Base-by-base conservation (phyloP, 2,113 vertebrate genomes). In the Corythornis vintsioides region DNA sequence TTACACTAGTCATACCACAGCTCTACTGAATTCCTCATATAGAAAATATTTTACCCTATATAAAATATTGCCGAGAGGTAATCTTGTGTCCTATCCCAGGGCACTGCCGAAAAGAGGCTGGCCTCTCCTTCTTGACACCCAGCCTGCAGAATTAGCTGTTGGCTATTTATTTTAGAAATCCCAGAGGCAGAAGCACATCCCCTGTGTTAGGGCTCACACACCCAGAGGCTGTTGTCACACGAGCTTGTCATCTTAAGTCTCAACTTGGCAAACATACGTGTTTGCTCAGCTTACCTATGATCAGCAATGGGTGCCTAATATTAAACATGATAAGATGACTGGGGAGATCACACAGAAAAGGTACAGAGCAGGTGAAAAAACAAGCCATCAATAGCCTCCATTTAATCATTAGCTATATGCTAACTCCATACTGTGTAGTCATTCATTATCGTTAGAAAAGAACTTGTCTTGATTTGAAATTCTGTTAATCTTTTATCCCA, bases 151-250 rank as follows among this genome's bases (percentile, higher is more conserved):
- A 35, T 76, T 64, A 29, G 15, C 26, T 83, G 26, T 43, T 71
- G 2, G 20, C 55, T 70, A 50, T 52, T 81, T 47, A 40, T 45
- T 81, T 59, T 5, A 6, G 40, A 69, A 69, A 7, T 60, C 29
- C 18, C 0, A 0, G 45, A 45, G 0, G 45, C 69, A 71, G 31
- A 33, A 48, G n/a, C 0, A 0, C 20, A 53, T 57, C 35, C 10
- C 4, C 24, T 48, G 20, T 42, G 35, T 48, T 80, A 29, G 24
- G 45, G 35, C 8, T 57, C 38, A 33, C 43, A 50, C 21, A 52
- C 35, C 70, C 7, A 25, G 25, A 29, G 24, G 13, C 42, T 7
- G 60, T 66, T 0, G 0, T 35, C 65, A 10, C 15, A 0, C 20
- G 63, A 60, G 20, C 21, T 87, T 59, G 61, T 76, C 61, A 52